These are phyloP conservation scores for Sebastes itinus DNA, from an alignment of 2,797 vertebrate genomes.

Conservation along the genomic window DNA sequence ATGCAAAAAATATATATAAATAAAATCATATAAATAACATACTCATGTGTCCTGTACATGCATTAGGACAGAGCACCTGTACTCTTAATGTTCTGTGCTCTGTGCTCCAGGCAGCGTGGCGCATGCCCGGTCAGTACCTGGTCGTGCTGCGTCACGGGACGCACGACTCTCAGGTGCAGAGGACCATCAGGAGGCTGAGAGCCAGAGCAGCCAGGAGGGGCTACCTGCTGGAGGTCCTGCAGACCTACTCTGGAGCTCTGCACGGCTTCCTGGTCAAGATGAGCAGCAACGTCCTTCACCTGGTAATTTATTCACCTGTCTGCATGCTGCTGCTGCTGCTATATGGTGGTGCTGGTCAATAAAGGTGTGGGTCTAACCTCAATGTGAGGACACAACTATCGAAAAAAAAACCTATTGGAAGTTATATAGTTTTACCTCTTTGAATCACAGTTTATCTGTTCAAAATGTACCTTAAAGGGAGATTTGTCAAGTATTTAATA, in stretches of 20 bases:
- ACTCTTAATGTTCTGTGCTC: neutral
- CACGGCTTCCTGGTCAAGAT: slow-evolving; percentile 82
- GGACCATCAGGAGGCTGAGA: slow-evolving; percentile 72
- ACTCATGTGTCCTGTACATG: too few species aligned
- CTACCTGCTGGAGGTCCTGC: slow-evolving; percentile 80
- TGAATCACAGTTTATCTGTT: too few species aligned
- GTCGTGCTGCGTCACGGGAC: slow-evolving; percentile 82
- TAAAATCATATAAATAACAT: neutral
- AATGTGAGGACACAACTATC: neutral
- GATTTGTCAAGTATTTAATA: too few species aligned
- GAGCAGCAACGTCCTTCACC: slow-evolving; percentile 82
- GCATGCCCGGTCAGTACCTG: slow-evolving; percentile 85
- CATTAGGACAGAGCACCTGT: neutral
- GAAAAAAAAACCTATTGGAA: neutral
- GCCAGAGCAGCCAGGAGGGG: slow-evolving; percentile 80
- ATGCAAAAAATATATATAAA: neutral
- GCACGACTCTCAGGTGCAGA: slow-evolving; percentile 73
- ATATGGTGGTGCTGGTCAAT: neutral
- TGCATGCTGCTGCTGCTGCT: too few species aligned
- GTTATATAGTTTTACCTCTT: too few species aligned
- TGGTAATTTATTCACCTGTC: slow-evolving; percentile 71
- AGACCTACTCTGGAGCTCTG: slow-evolving; percentile 83
- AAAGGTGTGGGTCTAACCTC: neutral
- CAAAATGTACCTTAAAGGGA: too few species aligned
- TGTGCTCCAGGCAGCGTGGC: slow-evolving; percentile 83